phyloP scores from a whole-genome alignment of 2,113 vertebrate species.

The Paratilapia polleni region DNA sequence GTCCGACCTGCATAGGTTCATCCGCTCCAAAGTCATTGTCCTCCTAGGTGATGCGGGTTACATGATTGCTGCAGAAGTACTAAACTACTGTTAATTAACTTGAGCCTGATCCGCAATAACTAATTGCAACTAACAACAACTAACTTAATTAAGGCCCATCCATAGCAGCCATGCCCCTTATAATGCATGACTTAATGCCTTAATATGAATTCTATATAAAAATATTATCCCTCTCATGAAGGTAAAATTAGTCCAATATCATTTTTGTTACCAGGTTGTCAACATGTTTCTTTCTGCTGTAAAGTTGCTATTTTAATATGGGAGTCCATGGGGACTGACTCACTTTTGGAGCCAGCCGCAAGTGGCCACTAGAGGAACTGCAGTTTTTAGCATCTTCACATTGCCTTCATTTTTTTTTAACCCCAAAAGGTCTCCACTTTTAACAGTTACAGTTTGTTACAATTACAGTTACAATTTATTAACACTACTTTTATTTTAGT shows the following conservation, averaged over 20 bases:
- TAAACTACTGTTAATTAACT: too few relatives aligned
- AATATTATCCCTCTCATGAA: neutral
- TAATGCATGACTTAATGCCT: neutral
- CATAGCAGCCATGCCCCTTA: neutral
- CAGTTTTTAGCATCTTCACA: neutral
- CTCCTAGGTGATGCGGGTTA: too few relatives aligned
- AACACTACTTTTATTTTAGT: neutral
- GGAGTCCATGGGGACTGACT: neutral
- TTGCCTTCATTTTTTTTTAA: neutral
- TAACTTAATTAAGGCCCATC: too few relatives aligned
- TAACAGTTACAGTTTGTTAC: neutral
- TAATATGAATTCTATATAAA: neutral
- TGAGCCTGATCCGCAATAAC: too few relatives aligned
- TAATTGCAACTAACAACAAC: too few relatives aligned
- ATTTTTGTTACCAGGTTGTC: neutral
- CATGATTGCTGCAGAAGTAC: too few relatives aligned
- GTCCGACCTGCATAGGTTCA: too few relatives aligned
- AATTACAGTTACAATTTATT: too few relatives aligned
- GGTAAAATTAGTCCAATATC: neutral
- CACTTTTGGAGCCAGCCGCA: neutral
- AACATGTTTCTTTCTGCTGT: neutral
- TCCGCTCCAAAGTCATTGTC: too few relatives aligned
- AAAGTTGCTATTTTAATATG: neutral
- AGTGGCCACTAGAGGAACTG: neutral
- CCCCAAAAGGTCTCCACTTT: neutral